phyloP scores from a whole-genome alignment of 2,797 vertebrate species.

The Varecia variegata region DNA sequence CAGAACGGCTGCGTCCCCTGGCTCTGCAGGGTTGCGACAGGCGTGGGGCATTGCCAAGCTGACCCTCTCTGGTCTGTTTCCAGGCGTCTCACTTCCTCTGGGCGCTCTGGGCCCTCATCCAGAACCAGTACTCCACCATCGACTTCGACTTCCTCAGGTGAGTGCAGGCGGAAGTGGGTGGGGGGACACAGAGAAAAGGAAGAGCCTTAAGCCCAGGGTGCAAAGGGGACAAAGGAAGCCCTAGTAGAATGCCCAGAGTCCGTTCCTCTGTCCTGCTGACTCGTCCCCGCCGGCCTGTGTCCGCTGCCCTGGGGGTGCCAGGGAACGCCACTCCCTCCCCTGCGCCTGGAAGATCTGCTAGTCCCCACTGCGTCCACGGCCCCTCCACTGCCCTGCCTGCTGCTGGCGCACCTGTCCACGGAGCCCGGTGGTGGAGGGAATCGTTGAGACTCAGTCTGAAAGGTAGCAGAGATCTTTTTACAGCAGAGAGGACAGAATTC shows the following conservation, averaged over 20 bases:
- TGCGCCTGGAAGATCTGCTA: not conserved
- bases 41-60: not conserved
- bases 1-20: accelerated
- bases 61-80: not conserved
- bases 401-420: accelerated
- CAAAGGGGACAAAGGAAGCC: not conserved
- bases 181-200: not conserved
- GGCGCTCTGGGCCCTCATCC: conserved; percentile 98
- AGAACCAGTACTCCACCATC: conserved; percentile 96
- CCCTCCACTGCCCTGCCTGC: not conserved
- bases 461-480: not conserved
- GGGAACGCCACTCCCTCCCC: accelerated
- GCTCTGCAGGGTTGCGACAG: accelerated
- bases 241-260: not conserved
- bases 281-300: accelerated
- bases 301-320: not conserved
- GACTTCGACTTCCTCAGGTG: conserved; percentile 98
- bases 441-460: not conserved
- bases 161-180: conserved; percentile 65
- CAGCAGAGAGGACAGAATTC: not conserved
- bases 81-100: conserved; percentile 98
- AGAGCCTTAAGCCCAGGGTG: not conserved
- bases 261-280: not conserved
- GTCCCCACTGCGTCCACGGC: not conserved
- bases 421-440: not conserved